Base-by-base conservation (phyloP, 2,888 invertebrate species). In the Andrena camellia region DNA sequence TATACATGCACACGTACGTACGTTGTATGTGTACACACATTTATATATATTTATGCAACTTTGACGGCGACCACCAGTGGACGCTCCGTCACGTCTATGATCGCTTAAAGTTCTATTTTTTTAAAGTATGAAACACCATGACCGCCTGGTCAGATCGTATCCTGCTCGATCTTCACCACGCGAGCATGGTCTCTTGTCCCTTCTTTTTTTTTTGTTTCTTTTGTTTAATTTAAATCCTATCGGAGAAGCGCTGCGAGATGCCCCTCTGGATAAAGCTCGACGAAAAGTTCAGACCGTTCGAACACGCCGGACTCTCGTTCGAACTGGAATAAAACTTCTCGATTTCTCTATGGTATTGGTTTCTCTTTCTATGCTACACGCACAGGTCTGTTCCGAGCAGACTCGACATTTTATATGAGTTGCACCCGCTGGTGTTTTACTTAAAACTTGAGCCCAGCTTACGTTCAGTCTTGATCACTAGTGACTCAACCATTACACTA, bases 21-120 rank as follows among this genome's bases (percentile, higher is more conserved):
- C 42, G 42, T 81, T 81, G 81, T 84, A 69, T 78, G 35, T 60
- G 60, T 60, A 66, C 26, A 31, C 54, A 42, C 42, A 42, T 42
- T 42, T 52, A 20, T 52, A 52, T 86, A 84, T 88, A 54, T 54
- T 87, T 88, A 84, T 87, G 82, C 90, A 90, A 83, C 87, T 89
- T 87, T 82, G 73, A 84, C 81, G 72, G 83, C 77, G 84, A 80
- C 89, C 88, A 89, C 89, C 90, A 88, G 89, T 85, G 87, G 88
- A 84, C 89, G 8, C 57, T 72, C 87, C 85, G 54, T 81, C 84
- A 81, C 76, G 80, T 84, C 73, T 83, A 83, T 86, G 74, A 73
- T 83, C 68, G 59, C 83, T 83, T 82, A 86, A 81, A 83, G 80
- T 79, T 80, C 71, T 83, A 78, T 66, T 76, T 76, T 85, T 83